Conservation (phyloP, 2,113 vertebrate genomes). For the Cyanoliseus patagonus region DNA sequence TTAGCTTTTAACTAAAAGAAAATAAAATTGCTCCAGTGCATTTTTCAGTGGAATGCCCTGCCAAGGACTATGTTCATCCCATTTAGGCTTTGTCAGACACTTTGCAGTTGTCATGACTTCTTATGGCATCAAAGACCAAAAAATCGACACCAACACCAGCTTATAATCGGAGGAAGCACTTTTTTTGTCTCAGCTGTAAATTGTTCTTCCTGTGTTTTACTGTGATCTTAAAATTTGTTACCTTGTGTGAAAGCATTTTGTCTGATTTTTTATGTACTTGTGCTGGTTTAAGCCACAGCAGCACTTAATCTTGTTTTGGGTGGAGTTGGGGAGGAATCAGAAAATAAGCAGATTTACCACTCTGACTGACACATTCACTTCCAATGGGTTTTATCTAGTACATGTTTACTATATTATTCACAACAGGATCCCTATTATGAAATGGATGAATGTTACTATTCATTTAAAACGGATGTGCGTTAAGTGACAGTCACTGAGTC, state of each 20-base stretch:
- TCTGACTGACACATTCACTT: background rate
- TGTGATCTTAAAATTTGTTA: background rate
- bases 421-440: conserved; percentile 28
- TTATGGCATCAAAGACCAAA: background rate
- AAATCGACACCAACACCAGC: background rate
- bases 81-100: background rate
- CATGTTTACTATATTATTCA: conserved; percentile 42
- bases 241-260: background rate
- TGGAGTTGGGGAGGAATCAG: background rate
- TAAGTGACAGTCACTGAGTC: conserved; percentile 56
- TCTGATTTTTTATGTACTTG: background rate
- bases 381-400: conserved; percentile 40
- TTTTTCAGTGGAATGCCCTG: background rate
- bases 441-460: conserved; percentile 9
- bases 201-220: background rate
- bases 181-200: background rate
- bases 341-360: conserved; percentile 12
- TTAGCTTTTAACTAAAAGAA: background rate
- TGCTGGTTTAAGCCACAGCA: background rate
- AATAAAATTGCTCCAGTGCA: background rate
- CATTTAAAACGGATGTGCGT: conserved; percentile 40
- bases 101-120: background rate
- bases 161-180: background rate
- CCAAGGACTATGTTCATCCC: background rate
- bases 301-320: background rate